phyloP scores from a whole-genome alignment of 2,888 invertebrate genomes.

The Platycnemis pennipes region DNA sequence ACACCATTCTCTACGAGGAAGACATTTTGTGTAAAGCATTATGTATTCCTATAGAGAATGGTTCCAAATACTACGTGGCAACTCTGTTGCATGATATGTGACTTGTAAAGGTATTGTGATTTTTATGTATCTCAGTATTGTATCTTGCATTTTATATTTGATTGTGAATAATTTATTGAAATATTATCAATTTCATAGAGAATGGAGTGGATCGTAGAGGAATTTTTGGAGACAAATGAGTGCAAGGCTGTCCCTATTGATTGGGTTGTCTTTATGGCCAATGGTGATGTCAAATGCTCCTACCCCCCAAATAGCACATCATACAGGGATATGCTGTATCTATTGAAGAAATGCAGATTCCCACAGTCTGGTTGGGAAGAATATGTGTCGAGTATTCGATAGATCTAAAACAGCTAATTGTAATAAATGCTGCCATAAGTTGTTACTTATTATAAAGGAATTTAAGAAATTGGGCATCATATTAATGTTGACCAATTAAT shows the following conservation, averaged over 20 bases:
- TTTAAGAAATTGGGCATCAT: not conserved
- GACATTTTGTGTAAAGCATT: not conserved
- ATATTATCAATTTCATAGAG: not conserved
- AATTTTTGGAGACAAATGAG: not conserved
- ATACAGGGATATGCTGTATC: not conserved
- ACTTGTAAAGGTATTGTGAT: not conserved
- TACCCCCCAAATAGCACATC: not conserved
- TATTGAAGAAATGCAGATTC: not conserved
- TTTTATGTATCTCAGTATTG: not conserved
- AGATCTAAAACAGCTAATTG: not conserved
- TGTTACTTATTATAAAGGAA: not conserved
- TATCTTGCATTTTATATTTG: not conserved
- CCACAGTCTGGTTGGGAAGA: not conserved
- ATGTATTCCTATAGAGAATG: not conserved
- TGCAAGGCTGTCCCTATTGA: not conserved
- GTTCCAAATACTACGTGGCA: slow-evolving; percentile 1
- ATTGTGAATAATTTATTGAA: not conserved
- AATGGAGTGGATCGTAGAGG: not conserved
- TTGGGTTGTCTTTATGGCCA: not conserved
- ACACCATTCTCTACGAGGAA: not conserved
- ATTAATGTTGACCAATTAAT: not conserved
- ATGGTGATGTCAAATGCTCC: not conserved
- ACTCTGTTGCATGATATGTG: not conserved
- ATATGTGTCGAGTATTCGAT: not conserved
- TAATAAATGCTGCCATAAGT: not conserved